Conservation (phyloP, 2,888 invertebrate species). For the Panopea generosa region DNA sequence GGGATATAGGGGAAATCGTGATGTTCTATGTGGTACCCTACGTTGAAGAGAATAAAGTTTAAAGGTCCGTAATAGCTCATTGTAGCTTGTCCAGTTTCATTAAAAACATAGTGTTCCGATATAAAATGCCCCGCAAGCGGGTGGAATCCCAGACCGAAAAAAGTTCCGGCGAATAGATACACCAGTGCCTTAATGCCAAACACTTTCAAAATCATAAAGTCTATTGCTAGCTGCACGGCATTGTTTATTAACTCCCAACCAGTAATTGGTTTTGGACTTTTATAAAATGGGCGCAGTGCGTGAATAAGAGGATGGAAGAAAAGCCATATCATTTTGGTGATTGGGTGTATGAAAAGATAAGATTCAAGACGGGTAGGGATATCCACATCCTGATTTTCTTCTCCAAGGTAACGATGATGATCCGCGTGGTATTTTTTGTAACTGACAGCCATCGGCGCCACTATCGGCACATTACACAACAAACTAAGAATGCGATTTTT, state of each 20-base stretch:
- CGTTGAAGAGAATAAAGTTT: conserved; percentile 84
- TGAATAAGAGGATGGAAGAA: conserved; percentile 83
- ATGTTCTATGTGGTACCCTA: conserved; percentile 85
- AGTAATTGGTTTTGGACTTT: conserved; percentile 82
- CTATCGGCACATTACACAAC: conserved; percentile 83
- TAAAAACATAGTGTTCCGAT: conserved; percentile 84
- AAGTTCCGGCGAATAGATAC: conserved; percentile 81
- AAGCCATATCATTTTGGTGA: conserved; percentile 84
- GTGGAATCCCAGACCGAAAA: conserved; percentile 83
- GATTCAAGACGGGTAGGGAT: conserved; percentile 83
- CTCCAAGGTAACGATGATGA: conserved; percentile 84
- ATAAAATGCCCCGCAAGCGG: conserved; percentile 85
- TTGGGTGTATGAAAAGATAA: conserved; percentile 81
- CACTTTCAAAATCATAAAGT: conserved; percentile 72
- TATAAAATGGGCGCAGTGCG: conserved; percentile 82
- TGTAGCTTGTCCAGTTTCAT: conserved; percentile 81
- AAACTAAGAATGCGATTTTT: conserved; percentile 82
- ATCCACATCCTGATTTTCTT: conserved; percentile 84
- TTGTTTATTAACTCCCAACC: conserved; percentile 82
- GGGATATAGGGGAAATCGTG: conserved; percentile 85
- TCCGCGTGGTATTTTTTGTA: conserved; percentile 85
- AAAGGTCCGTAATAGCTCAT: conserved; percentile 85
- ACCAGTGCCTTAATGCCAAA: conserved; percentile 80
- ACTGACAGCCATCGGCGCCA: conserved; percentile 83
- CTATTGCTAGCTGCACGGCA: conserved; percentile 75